Conservation (phyloP, 2,888 invertebrate genomes). For the Dorcus hopei region DNA sequence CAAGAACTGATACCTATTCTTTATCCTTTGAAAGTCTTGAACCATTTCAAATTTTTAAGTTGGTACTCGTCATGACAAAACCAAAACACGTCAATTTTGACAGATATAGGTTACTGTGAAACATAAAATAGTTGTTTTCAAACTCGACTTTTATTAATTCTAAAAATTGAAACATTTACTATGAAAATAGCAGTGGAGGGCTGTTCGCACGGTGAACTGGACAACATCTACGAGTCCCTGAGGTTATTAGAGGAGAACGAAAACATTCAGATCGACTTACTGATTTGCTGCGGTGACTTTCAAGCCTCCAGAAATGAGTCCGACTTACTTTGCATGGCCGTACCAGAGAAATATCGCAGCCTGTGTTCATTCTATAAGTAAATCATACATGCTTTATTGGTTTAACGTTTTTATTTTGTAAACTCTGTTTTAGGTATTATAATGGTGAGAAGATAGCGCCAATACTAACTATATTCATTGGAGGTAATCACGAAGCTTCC, state of each 20-base stretch:
- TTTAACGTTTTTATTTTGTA: background rate
- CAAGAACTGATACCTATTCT: too few relatives aligned
- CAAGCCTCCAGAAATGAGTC: slow-evolving; percentile 88
- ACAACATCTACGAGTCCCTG: slow-evolving; percentile 89
- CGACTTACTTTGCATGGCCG: slow-evolving; percentile 92
- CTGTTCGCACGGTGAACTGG: slow-evolving; percentile 97
- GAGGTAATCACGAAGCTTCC: slow-evolving; percentile 98
- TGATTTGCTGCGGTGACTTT: slow-evolving; percentile 98
- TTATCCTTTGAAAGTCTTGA: too few relatives aligned
- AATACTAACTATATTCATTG: slow-evolving; percentile 90
- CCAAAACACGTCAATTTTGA: too few relatives aligned
- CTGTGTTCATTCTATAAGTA: slow-evolving; percentile 94
- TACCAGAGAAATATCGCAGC: slow-evolving; percentile 85
- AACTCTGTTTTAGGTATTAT: slow-evolving; percentile 70
- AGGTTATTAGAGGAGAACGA: slow-evolving; percentile 70
- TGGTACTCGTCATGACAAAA: too few relatives aligned
- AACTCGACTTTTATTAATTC: too few relatives aligned
- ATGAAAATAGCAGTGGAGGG: slow-evolving; percentile 97
- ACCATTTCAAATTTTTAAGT: too few relatives aligned
- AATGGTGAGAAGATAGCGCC: slow-evolving; percentile 88
- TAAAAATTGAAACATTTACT: slow-evolving; percentile 26
- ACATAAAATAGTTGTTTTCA: too few relatives aligned
- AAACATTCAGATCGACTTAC: slow-evolving; percentile 78
- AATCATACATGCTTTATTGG: slow-evolving; percentile 35
- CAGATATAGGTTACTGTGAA: too few relatives aligned